These are phyloP conservation scores for Seira ritae DNA, from an alignment of 2,888 invertebrate species.

Conservation along the genomic window DNA sequence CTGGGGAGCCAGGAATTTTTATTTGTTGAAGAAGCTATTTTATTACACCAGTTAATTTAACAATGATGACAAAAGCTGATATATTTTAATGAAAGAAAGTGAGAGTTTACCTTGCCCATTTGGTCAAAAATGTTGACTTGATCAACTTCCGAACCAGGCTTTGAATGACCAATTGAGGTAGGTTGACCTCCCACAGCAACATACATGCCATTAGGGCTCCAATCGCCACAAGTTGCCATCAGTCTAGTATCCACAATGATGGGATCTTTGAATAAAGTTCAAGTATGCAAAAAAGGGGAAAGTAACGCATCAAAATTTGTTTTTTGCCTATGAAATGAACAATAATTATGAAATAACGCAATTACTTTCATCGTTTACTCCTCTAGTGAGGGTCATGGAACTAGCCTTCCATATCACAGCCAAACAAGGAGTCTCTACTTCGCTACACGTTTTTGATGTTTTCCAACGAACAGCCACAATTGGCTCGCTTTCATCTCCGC, in stretches of 20 bases:
- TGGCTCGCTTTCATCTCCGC: slow-evolving; percentile 65
- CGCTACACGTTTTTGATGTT: slow-evolving; percentile 57
- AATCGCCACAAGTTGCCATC: slow-evolving; percentile 39
- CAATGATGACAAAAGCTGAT: slow-evolving; percentile 1
- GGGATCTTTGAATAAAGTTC: slow-evolving; percentile 21
- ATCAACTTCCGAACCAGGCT: slow-evolving; percentile 35
- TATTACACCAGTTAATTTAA: too few relatives aligned
- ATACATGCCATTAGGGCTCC: slow-evolving; percentile 53
- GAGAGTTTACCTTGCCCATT: slow-evolving; percentile 45
- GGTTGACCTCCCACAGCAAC: slow-evolving; percentile 48
- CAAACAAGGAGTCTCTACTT: slow-evolving; percentile 61
- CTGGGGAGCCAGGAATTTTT: slow-evolving; percentile 40
- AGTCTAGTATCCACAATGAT: slow-evolving; percentile 38
- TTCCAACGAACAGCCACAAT: slow-evolving; percentile 71
- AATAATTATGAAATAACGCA: slow-evolving; percentile 9
- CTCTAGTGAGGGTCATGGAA: slow-evolving; percentile 58
- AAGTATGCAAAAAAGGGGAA: slow-evolving; percentile 5
- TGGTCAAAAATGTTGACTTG: slow-evolving; percentile 51
- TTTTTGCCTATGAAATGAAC: background rate
- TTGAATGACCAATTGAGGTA: slow-evolving; percentile 4
- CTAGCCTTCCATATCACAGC: slow-evolving; percentile 70
- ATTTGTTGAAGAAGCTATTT: slow-evolving; percentile 44
- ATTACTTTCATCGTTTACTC: slow-evolving; percentile 63
- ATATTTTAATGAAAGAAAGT: background rate
- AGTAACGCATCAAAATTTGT: background rate